Conservation (phyloP, 2,113 vertebrate genomes). For the Thomomys bottae region DNA sequence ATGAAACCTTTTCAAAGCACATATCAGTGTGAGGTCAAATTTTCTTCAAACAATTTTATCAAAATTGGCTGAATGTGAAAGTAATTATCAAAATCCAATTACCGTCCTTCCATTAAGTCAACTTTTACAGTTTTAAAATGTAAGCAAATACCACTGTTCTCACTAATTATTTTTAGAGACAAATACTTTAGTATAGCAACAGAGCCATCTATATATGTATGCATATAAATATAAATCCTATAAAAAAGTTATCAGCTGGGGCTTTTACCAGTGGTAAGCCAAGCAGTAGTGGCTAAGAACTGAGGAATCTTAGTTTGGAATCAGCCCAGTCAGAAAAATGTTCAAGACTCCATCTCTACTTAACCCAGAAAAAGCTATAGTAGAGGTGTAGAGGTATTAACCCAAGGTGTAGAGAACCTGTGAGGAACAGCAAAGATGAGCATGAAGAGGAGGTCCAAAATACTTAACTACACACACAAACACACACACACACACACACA, state of each 20-base stretch:
- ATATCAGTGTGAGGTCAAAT: neutral
- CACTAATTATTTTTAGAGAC: neutral
- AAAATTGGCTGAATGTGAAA: neutral
- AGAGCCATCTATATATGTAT: neutral
- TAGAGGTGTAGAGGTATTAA: too few species aligned
- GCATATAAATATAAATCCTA: neutral
- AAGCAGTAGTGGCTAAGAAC: too few species aligned
- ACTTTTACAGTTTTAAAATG: conserved; percentile 33
- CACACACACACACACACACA: too few species aligned
- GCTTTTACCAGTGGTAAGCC: too few species aligned
- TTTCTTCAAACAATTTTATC: neutral
- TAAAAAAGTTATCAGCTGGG: neutral
- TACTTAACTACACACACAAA: too few species aligned
- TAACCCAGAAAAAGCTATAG: too few species aligned
- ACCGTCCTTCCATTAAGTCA: neutral
- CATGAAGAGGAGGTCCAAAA: too few species aligned
- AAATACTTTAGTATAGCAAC: neutral
- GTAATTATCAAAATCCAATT: neutral
- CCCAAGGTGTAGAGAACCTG: too few species aligned
- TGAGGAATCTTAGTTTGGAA: too few species aligned
- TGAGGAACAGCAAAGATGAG: too few species aligned
- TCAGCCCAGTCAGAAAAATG: too few species aligned
- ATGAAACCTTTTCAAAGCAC: neutral
- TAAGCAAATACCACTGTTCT: neutral
- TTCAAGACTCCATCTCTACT: too few species aligned